Percentiles rank a stretch among this genome's conserved stretches.
Conservation (phyloP, 2,797 vertebrate genomes). For the Galago senegalensis region DNA sequence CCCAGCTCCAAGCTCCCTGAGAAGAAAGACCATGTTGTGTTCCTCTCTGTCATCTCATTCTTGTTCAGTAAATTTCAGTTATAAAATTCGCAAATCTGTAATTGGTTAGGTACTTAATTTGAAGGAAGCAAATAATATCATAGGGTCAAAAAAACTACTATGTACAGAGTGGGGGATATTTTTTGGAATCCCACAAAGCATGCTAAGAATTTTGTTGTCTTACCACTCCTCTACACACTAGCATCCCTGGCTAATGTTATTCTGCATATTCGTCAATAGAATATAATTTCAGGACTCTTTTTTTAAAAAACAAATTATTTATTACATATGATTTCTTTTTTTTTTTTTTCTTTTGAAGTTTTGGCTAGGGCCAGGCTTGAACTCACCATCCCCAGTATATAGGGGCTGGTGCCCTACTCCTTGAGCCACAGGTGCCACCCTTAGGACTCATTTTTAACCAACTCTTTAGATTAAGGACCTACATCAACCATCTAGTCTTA, state of each 20-base stretch:
- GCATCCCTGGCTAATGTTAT: not conserved
- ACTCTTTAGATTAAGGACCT: conserved; percentile 23
- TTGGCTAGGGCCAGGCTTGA: too few species aligned
- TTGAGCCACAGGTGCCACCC: too few species aligned
- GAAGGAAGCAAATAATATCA: conserved; percentile 1
- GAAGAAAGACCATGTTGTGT: not conserved
- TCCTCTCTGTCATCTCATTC: not conserved
- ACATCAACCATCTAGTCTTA: conserved; percentile 56
- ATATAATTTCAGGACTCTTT: conserved; percentile 14
- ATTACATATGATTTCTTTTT: too few species aligned
- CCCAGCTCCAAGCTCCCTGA: not conserved
- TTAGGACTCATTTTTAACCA: not conserved
- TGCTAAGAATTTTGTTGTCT: not conserved
- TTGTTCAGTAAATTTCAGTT: not conserved
- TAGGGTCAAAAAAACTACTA: not conserved
- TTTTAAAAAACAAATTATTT: too few species aligned
- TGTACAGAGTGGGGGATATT: not conserved
- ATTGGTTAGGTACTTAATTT: not conserved
- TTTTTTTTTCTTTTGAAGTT: too few species aligned
- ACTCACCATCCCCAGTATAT: too few species aligned
- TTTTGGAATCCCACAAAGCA: not conserved
- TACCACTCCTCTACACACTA: not conserved
- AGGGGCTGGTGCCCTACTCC: too few species aligned
- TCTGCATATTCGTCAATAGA: not conserved
- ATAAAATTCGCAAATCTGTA: conserved; percentile 5